Base-by-base conservation (phyloP, 2,797 vertebrate genomes). In the Phylloscopus collybita region DNA sequence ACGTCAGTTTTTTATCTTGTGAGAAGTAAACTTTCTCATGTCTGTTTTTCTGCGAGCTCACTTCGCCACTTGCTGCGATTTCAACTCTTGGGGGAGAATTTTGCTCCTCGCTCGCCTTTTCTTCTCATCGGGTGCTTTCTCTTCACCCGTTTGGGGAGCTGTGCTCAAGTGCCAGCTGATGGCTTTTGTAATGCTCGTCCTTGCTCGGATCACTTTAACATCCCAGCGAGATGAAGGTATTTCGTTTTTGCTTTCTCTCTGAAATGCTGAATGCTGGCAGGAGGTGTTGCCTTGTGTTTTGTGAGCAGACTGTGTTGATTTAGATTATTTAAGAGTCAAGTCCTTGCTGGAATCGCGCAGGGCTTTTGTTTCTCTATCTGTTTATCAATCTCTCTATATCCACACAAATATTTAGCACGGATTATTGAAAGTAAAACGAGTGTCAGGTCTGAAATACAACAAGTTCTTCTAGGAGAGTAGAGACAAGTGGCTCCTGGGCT, bases 11-110 rank as follows among this genome's bases (percentile, higher is more conserved):
- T 96, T 97, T 94, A 97, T 97, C 95, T 94, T 81, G 76, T 84
- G 95, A 95, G 95, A 96, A 96, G 95, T 96, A 96, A 96, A 97
- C 95, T 96, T 97, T 96, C 96, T 96, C 93, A 69, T 95, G 94
- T 94, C 93, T 95, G 94, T 88, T 96, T 90, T 86, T 85, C 80
- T 85, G 82, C 57, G 65, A 70, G 5, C 91, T 66, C 81, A 47
- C 90, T 93, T 92, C 76, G 53, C 85, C 95, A 91, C 95, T 97
- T 96, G 92, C 87, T 88, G 92, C 95, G n/a, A 47, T 92, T 95
- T 92, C 79, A 81, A 25, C 86, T 94, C 91, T 83, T 91, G 57
- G 84, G 19, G 56, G 59, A 84, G 76, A 75, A 56, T 84, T 96
- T 93, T 0, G 22, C 80, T 94, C 51, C 73, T 36, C 47, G 14